Evolutionary conservation across 2,113 vertebrate species (phyloP), one percentile per base, ranked within the genome.

Genomic region (Saccopteryx bilineata): DNA sequence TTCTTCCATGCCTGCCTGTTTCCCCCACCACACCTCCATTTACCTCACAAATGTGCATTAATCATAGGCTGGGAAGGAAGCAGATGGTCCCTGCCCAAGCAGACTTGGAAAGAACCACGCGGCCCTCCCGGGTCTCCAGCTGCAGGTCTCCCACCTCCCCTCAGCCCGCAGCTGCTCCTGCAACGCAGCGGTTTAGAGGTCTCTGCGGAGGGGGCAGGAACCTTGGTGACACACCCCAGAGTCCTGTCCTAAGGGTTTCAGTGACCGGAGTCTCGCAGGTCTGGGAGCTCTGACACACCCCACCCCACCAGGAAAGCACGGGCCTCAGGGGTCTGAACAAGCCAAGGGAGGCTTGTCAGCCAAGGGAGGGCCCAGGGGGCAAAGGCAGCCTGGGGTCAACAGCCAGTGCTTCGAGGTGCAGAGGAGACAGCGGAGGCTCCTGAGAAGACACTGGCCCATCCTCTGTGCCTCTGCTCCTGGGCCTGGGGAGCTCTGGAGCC

Each of bases 111-210:
- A 87, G 24, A 79, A 81, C 18, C 39, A n/a, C 19, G 33, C 3
- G 0, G 4, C 15, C 13, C 8, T 65, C 63, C 76, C 9, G 9
- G 56, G 63, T 48, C 8, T 19, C 76, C 69, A 31, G 2, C 58
- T 12, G 17, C 1, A 26, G 0, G 13, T 9, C 9, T 9, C 14
- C 31, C 3, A 0, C 26, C 12, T 23, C 24, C 48, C 33, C 18
- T 39, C 7, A 3, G 10, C 9, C 19, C 17, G 5, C n/a, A 24
- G 71, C 19, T 24, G 5, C 28, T 58, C 39, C 79, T 58, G 33
- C 31, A 5, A 0, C 4, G 28, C 26, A 14, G 11, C 21, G 60
- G 60, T 5, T 56, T n/a, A 31, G 3, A 21, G n/a, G 3, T 33
- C 63, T 33, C 82, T 46, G 0, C 33, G 46, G 54, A 84, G 54